Conservation (phyloP, 2,888 invertebrate species). For the Thelaira solivaga region DNA sequence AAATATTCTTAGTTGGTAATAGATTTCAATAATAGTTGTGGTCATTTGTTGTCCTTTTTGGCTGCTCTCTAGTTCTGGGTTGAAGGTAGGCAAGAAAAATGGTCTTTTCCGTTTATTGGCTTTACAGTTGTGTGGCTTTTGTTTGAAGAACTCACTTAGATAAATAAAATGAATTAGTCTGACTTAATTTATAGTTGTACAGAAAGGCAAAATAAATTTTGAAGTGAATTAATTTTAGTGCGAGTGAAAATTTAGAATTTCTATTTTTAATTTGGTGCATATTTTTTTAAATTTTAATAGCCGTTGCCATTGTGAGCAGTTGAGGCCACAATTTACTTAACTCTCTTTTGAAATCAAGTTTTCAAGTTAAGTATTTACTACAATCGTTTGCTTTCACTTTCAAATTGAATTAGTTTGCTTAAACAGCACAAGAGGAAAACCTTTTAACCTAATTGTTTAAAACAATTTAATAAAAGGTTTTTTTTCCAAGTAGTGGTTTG, state of each 20-base stretch:
- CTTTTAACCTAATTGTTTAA: constrained; percentile 62
- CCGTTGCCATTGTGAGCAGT: too few relatives aligned
- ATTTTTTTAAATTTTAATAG: too few relatives aligned
- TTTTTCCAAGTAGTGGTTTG: constrained; percentile 17
- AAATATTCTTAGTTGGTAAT: constrained; percentile 54
- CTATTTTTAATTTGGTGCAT: too few relatives aligned
- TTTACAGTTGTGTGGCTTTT: not conserved
- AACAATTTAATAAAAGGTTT: constrained; percentile 13
- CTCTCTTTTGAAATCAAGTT: too few relatives aligned
- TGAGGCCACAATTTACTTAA: too few relatives aligned
- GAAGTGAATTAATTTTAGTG: not conserved
- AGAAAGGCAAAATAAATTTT: not conserved
- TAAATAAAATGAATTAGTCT: not conserved
- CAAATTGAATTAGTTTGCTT: too few relatives aligned
- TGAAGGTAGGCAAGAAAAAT: constrained; percentile 45
- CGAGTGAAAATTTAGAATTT: too few relatives aligned
- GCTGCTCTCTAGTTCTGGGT: too few relatives aligned
- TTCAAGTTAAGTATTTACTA: too few relatives aligned
- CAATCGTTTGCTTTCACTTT: too few relatives aligned
- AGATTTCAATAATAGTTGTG: constrained; percentile 58
- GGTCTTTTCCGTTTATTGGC: constrained; percentile 24
- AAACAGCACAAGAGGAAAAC: constrained; percentile 24
- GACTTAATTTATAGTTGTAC: not conserved
- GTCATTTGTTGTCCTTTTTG: constrained; percentile 37
- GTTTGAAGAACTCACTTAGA: not conserved